Evolutionary conservation across 2,113 vertebrate genomes (phyloP).

Genomic region (Martes martes): DNA sequence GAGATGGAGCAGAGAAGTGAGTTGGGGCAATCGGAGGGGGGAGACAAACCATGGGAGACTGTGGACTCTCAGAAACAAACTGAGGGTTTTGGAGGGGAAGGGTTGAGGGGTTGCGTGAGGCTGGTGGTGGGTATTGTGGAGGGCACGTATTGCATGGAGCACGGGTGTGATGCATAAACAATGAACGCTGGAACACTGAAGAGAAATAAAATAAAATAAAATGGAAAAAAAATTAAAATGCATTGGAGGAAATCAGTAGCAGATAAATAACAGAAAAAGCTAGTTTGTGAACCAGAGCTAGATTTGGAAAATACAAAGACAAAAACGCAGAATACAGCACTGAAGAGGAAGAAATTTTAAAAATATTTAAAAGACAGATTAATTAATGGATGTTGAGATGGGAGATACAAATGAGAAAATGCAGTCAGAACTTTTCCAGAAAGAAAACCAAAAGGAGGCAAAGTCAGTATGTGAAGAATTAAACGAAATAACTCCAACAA

Average conservation of each 20-base stretch:
- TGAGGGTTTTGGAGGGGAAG: no score
- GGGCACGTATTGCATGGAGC: no score
- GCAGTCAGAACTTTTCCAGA: neutral
- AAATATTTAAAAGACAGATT: neutral
- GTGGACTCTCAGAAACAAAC: no score
- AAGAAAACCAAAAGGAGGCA: neutral
- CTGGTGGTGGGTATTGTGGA: no score
- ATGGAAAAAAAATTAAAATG: neutral
- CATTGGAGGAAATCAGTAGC: neutral
- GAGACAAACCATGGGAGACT: no score
- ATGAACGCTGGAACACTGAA: no score
- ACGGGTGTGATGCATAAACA: no score
- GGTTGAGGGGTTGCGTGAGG: no score
- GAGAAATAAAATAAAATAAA: no score
- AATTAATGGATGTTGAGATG: neutral
- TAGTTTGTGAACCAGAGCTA: neutral
- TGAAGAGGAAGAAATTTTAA: conserved; percentile 3
- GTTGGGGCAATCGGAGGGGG: no score
- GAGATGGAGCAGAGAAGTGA: no score
- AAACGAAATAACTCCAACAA: neutral
- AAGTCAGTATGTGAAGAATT: neutral
- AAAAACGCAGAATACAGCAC: neutral
- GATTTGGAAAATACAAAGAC: neutral
- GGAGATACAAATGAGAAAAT: neutral
- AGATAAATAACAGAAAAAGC: neutral